Evolutionary conservation across 2,797 vertebrate species (phyloP).

Genomic region (Sparidentex hasta): DNA sequence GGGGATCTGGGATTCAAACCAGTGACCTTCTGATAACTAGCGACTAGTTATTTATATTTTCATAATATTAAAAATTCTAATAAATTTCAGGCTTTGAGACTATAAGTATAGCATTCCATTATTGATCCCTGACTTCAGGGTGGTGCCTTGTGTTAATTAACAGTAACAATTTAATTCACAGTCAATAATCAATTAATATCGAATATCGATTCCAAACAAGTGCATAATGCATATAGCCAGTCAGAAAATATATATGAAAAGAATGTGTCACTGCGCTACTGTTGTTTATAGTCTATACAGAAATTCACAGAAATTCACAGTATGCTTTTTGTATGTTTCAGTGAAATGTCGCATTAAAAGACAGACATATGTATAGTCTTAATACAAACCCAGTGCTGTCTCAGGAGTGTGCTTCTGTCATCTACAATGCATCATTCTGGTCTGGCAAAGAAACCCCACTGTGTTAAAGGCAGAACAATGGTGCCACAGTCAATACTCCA

Average conservation of each 20-base stretch:
- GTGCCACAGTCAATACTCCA: slow-evolving; percentile 50
- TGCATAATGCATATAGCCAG: not conserved
- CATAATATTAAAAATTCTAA: no score
- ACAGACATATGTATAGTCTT: slow-evolving; percentile 24
- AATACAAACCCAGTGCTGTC: slow-evolving; percentile 40
- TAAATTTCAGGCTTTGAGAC: no score
- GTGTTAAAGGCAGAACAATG: slow-evolving; percentile 72
- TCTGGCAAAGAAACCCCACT: slow-evolving; percentile 63
- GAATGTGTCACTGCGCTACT: not conserved
- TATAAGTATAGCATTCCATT: no score
- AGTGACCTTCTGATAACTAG: no score
- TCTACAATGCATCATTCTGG: slow-evolving; percentile 63
- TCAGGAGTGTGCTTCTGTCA: slow-evolving; percentile 38
- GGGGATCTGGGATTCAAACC: no score
- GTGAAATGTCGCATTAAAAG: slow-evolving; percentile 32
- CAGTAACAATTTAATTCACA: no score
- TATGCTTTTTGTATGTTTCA: slow-evolving; percentile 9
- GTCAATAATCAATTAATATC: no score
- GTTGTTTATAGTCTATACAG: not conserved
- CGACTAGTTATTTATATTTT: no score
- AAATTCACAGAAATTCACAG: no score
- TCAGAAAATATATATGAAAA: not conserved
- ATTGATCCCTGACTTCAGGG: no score
- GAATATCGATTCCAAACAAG: no score
- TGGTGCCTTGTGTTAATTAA: no score